Conservation (phyloP, 2,888 invertebrate genomes). For the Tillus elongatus region DNA sequence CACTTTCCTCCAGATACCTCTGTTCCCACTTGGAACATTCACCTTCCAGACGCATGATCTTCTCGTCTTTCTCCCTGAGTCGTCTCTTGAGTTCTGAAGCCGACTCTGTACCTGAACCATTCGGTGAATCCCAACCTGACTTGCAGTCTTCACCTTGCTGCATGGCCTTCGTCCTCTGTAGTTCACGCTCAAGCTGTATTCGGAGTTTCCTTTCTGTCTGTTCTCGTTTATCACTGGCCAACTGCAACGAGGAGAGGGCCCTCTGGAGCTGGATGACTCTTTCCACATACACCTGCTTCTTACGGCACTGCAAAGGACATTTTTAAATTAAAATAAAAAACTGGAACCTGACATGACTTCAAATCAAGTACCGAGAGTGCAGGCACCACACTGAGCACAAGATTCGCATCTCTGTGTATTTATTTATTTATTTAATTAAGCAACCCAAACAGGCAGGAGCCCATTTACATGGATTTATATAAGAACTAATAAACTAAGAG, state of each 20-base stretch:
- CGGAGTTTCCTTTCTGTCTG: constrained; percentile 77
- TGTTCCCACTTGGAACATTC: constrained; percentile 83
- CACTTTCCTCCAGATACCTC: constrained; percentile 72
- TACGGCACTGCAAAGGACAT: constrained; percentile 66
- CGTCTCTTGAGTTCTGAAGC: constrained; percentile 54
- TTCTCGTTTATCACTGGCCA: constrained; percentile 76
- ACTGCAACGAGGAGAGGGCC: constrained; percentile 69
- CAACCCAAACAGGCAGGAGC: too few relatives aligned
- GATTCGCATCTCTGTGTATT: too few relatives aligned
- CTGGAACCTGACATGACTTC: too few relatives aligned
- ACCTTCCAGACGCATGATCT: constrained; percentile 64
- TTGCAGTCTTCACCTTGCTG: constrained; percentile 28
- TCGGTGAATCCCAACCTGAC: constrained; percentile 36
- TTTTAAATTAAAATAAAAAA: constrained; percentile 12
- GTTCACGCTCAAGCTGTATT: constrained; percentile 75
- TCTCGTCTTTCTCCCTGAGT: constrained; percentile 59
- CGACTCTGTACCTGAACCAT: constrained; percentile 46
- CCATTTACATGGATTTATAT: too few relatives aligned
- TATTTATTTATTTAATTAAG: too few relatives aligned
- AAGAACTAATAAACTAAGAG: too few relatives aligned
- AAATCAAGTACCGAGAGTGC: too few relatives aligned
- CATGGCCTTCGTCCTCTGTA: constrained; percentile 49
- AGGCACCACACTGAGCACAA: too few relatives aligned
- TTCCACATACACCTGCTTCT: constrained; percentile 77
- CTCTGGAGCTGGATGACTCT: constrained; percentile 75